phyloP scores from a whole-genome alignment of 1,140 invertebrate species.

The Hormaphis cornu region DNA sequence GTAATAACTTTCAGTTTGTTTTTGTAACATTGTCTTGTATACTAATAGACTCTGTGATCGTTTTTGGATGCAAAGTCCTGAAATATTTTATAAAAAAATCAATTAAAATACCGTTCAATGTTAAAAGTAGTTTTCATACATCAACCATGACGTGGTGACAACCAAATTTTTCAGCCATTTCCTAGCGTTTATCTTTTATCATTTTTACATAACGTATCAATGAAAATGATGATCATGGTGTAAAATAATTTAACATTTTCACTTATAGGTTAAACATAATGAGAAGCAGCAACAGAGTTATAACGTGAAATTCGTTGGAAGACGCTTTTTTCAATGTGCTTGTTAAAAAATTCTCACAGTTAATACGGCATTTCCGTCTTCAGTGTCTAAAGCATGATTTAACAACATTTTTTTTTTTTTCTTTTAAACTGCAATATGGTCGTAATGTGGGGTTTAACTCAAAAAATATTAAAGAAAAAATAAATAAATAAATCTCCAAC shows the following conservation, averaged over 20 bases:
- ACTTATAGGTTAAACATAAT: slow-evolving; percentile 42
- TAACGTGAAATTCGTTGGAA: slow-evolving; percentile 45
- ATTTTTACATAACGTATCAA: slow-evolving; percentile 19
- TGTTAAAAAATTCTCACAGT: slow-evolving; percentile 45
- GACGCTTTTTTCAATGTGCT: slow-evolving; percentile 47
- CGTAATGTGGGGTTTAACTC: too few relatives aligned
- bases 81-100: not conserved
- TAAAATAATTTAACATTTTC: slow-evolving; percentile 17
- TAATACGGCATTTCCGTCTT: slow-evolving; percentile 49
- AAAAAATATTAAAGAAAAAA: too few relatives aligned
- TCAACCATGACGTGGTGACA: slow-evolving; percentile 26
- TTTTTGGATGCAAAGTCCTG: slow-evolving; percentile 12
- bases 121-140: not conserved
- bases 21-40: slow-evolving; percentile 4
- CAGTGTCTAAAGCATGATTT: slow-evolving; percentile 44
- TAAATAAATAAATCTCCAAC: too few relatives aligned
- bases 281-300: slow-evolving; percentile 44
- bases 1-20: slow-evolving; percentile 25
- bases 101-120: not conserved
- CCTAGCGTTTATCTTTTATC: slow-evolving; percentile 22
- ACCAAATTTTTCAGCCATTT: slow-evolving; percentile 9
- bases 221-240: slow-evolving; percentile 16
- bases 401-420: slow-evolving; percentile 47
- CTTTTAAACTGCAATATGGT: slow-evolving; percentile 46
- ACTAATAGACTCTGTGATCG: slow-evolving; percentile 15